Conservation (phyloP, 1,140 invertebrate genomes). For the Bombus sibiricus region DNA sequence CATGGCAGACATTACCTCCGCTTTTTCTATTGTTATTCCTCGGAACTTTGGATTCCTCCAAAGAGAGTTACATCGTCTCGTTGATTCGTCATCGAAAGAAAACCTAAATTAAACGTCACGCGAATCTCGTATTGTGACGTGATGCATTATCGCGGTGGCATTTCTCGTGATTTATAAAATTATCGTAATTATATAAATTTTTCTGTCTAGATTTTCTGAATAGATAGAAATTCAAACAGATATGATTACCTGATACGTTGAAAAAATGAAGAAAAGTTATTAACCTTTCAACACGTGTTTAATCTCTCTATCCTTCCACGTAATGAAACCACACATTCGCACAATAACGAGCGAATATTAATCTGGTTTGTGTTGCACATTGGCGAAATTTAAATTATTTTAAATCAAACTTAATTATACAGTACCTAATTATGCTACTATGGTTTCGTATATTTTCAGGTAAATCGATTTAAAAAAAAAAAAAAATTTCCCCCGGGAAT, state of each 20-base stretch:
- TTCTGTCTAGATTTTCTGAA: no score
- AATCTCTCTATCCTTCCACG: no score
- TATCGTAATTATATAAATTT: not conserved
- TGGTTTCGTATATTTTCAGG: not conserved
- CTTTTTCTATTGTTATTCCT: slow-evolving; percentile 46
- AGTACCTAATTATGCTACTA: not conserved
- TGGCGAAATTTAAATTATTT: not conserved
- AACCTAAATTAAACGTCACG: slow-evolving; percentile 14
- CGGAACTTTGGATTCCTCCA: not conserved
- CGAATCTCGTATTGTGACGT: not conserved
- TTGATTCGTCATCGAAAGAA: not conserved
- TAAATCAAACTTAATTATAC: not conserved
- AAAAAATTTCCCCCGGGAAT: not conserved
- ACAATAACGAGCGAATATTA: not conserved
- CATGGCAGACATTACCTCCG: slow-evolving; percentile 24
- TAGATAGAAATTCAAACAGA: no score
- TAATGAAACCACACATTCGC: no score
- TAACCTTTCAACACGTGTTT: no score
- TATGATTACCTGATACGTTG: no score
- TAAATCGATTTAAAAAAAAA: not conserved
- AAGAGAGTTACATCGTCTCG: not conserved
- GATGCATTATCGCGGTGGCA: not conserved
- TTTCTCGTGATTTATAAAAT: not conserved
- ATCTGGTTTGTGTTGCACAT: not conserved
- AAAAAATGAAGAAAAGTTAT: no score